Evolutionary conservation across 2,113 vertebrate genomes (phyloP).

Genomic region (Desmodus rotundus): DNA sequence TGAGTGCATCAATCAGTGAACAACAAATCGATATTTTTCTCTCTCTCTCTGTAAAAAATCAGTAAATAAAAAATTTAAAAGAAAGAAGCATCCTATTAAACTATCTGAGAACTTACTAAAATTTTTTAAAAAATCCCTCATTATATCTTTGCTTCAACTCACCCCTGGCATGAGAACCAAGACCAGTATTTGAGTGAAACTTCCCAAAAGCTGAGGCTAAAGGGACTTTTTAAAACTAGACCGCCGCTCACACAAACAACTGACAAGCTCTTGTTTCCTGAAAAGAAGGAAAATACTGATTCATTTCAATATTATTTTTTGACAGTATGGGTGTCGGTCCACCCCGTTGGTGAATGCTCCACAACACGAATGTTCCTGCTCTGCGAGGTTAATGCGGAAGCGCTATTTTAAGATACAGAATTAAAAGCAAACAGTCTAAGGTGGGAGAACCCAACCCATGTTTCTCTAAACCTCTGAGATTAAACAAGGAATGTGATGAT

Average conservation of each 20-base stretch:
- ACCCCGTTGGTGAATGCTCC: neutral
- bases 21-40: too few species aligned
- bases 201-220: neutral
- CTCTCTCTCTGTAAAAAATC: too few species aligned
- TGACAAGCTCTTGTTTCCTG: neutral
- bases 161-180: neutral
- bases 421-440: neutral
- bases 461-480: neutral
- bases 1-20: too few species aligned
- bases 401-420: neutral
- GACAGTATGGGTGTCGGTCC: too few species aligned
- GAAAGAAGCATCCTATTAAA: neutral
- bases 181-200: neutral
- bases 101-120: neutral
- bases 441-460: neutral
- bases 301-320: neutral
- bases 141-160: neutral
- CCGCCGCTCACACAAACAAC: neutral
- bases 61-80: too few species aligned
- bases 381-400: neutral
- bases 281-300: neutral
- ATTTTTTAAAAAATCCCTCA: neutral
- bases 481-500: slow-evolving; percentile 19
- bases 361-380: neutral
- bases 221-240: neutral